Evolutionary conservation across 2,113 vertebrate genomes (phyloP).

Genomic region (Irena cyanogastra): DNA sequence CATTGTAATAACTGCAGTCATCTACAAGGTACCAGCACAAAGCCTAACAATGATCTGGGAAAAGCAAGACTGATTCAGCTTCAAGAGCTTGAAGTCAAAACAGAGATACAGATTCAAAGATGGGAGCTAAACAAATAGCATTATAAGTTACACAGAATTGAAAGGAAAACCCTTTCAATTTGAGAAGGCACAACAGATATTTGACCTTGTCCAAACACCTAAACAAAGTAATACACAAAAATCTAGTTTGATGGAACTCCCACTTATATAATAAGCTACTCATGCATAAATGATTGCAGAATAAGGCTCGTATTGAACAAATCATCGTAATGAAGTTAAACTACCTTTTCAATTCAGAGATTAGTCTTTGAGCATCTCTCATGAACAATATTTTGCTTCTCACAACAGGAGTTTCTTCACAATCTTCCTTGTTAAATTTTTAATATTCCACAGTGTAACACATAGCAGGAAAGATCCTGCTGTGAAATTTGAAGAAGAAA

Average conservation of each 20-base stretch:
- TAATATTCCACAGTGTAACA: not conserved
- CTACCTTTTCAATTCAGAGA: not conserved
- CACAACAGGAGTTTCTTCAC: not conserved
- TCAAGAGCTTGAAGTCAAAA: not conserved
- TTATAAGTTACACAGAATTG: not conserved
- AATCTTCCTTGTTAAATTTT: not conserved
- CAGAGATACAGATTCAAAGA: not conserved
- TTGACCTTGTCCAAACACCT: not conserved
- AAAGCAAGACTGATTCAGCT: not conserved
- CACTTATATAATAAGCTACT: not conserved
- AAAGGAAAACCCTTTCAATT: not conserved
- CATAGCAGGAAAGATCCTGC: not conserved
- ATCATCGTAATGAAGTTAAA: not conserved
- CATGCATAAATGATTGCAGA: not conserved
- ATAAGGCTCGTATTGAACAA: not conserved
- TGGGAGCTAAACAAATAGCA: not conserved
- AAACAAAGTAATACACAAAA: not conserved
- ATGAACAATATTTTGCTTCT: not conserved
- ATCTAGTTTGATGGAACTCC: not conserved
- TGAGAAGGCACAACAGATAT: not conserved
- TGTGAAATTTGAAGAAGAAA: accelerated
- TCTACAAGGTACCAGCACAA: not conserved
- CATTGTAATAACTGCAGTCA: not conserved
- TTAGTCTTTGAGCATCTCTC: not conserved
- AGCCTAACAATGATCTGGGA: not conserved